Percentiles rank a stretch among this genome's conserved stretches.
These are phyloP conservation scores for Lochmaea capreae DNA, from an alignment of 2,888 invertebrate species.

Conservation along the genomic window DNA sequence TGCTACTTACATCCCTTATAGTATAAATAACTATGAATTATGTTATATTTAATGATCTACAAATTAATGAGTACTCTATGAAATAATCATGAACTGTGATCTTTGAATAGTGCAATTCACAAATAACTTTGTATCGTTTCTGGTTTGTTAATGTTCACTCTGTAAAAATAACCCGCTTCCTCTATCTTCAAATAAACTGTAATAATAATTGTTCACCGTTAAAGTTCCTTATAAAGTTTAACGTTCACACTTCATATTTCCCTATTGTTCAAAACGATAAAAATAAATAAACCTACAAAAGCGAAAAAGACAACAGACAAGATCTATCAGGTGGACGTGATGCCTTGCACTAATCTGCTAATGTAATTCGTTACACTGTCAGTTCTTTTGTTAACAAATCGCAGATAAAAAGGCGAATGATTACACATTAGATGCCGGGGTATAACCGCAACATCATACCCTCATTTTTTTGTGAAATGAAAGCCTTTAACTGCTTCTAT, in stretches of 20 bases:
- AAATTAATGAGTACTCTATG: no score
- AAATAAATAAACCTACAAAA: conserved; percentile 22
- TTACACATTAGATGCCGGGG: conserved; percentile 56
- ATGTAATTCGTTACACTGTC: conserved; percentile 64
- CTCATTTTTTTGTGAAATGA: conserved; percentile 23
- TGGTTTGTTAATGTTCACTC: no score
- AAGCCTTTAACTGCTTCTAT: conserved; percentile 53
- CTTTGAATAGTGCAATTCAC: no score
- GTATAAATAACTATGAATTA: no score
- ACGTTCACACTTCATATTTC: not conserved
- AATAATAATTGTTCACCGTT: not conserved
- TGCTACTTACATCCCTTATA: no score
- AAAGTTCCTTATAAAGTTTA: not conserved
- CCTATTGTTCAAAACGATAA: conserved; percentile 23
- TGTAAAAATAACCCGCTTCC: not conserved
- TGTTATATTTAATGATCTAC: no score
- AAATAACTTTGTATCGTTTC: no score
- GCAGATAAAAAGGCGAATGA: conserved; percentile 58
- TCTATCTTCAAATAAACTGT: not conserved
- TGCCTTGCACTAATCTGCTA: conserved; percentile 62
- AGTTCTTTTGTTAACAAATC: conserved; percentile 58
- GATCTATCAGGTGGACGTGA: conserved; percentile 57
- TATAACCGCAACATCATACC: conserved; percentile 35
- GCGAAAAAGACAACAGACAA: conserved; percentile 31
- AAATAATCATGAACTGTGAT: no score